Evolutionary conservation across 2,797 vertebrate genomes (phyloP).

Genomic region (Strix occidentalis): DNA sequence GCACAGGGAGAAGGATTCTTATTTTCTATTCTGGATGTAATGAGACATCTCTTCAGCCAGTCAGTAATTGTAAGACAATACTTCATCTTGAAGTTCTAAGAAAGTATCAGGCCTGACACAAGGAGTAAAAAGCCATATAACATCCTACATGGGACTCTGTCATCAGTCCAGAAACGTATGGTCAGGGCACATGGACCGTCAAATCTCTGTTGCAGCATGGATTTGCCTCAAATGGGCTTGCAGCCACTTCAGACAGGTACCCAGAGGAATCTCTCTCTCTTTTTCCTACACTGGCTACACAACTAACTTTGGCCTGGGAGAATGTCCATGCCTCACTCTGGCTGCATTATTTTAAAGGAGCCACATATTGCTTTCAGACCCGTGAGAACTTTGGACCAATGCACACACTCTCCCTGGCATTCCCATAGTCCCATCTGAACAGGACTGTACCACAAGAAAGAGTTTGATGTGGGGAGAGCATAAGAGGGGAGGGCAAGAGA

Average conservation of each 20-base stretch:
- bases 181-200: background rate
- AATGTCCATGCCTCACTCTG: background rate
- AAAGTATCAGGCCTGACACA: background rate
- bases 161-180: background rate
- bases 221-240: background rate
- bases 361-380: background rate
- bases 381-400: background rate
- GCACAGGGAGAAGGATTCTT: background rate
- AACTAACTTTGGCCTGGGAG: background rate
- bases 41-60: background rate
- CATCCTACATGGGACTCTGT: background rate
- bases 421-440: background rate
- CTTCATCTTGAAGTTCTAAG: background rate
- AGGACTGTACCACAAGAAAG: conserved; percentile 4
- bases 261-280: background rate
- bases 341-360: background rate
- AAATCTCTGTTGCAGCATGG: background rate
- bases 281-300: background rate
- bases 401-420: background rate
- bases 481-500: background rate
- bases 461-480: background rate
- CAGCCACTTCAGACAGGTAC: background rate
- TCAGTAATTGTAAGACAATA: background rate
- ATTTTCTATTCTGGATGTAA: background rate
- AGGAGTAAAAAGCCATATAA: background rate